Conservation (phyloP, 2,888 invertebrate genomes). For the Hydrotaea cyrtoneurina region DNA sequence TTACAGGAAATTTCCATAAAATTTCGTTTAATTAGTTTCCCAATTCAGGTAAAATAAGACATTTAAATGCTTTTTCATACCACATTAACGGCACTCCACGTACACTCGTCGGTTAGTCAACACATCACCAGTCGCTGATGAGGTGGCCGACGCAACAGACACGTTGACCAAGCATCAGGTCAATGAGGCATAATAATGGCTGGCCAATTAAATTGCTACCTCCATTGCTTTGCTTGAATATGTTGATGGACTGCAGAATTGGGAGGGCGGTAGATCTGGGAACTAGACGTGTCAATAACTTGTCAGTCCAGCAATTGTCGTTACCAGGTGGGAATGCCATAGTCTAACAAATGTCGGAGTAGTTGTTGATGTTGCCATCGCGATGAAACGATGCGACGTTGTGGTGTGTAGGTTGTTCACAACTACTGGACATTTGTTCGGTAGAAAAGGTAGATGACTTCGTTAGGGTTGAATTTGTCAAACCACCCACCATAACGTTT, state of each 20-base stretch:
- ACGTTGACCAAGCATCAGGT: slow-evolving; percentile 32
- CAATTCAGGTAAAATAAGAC: slow-evolving; percentile 8
- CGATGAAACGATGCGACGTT: background rate
- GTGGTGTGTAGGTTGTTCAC: no score
- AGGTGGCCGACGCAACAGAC: background rate
- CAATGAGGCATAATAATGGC: slow-evolving; percentile 58
- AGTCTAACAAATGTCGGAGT: background rate
- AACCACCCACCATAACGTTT: no score
- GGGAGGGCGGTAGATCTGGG: background rate
- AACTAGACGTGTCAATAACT: background rate
- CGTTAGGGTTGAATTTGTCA: no score
- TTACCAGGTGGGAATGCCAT: background rate
- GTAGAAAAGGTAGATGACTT: no score
- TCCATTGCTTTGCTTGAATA: background rate
- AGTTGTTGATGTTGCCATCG: background rate
- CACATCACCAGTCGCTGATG: no score
- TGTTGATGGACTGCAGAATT: background rate
- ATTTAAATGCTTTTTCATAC: slow-evolving; percentile 1
- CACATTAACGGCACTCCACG: background rate
- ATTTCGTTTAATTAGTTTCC: slow-evolving; percentile 14
- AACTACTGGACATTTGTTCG: no score
- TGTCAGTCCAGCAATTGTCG: background rate
- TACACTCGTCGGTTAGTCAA: background rate
- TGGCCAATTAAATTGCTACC: slow-evolving; percentile 50
- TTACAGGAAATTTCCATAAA: slow-evolving; percentile 7